phyloP scores from a whole-genome alignment of 2,888 invertebrate species.

The Scrobipalpa costella region DNA sequence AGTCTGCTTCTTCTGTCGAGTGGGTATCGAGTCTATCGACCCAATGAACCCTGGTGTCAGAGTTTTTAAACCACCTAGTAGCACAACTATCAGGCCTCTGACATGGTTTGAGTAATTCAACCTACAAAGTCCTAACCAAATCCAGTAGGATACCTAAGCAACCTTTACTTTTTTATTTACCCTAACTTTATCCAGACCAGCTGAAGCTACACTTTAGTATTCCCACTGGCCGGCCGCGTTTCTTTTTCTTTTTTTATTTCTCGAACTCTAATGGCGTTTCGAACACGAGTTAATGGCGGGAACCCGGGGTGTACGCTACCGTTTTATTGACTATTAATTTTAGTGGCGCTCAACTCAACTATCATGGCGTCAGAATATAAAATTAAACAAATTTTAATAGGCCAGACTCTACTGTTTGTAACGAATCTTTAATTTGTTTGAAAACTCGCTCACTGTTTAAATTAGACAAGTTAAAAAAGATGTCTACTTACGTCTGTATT shows the following conservation, averaged over 20 bases:
- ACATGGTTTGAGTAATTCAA: too few species aligned
- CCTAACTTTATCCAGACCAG: not conserved
- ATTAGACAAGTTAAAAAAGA: constrained; percentile 9
- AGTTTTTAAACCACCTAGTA: too few species aligned
- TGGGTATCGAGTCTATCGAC: too few species aligned
- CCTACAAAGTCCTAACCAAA: too few species aligned
- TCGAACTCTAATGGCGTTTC: constrained; percentile 58
- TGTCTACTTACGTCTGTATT: too few species aligned
- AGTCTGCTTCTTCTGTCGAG: too few species aligned
- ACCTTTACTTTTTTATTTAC: not conserved
- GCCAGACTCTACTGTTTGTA: constrained; percentile 21
- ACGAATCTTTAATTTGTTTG: constrained; percentile 27
- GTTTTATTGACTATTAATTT: constrained; percentile 73
- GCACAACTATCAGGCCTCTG: too few species aligned
- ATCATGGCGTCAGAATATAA: constrained; percentile 30
- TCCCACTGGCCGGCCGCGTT: constrained; percentile 40
- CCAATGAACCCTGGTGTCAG: too few species aligned
- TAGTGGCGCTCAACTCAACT: constrained; percentile 44
- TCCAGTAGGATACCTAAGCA: not conserved
- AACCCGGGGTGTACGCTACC: constrained; percentile 62
- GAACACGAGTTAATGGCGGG: constrained; percentile 62
- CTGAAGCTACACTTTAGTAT: constrained; percentile 38
- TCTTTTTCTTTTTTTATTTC: constrained; percentile 46
- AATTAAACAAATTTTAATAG: constrained; percentile 31
- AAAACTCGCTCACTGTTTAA: constrained; percentile 17